Conservation (phyloP, 2,113 vertebrate genomes). For the Labeo catla region DNA sequence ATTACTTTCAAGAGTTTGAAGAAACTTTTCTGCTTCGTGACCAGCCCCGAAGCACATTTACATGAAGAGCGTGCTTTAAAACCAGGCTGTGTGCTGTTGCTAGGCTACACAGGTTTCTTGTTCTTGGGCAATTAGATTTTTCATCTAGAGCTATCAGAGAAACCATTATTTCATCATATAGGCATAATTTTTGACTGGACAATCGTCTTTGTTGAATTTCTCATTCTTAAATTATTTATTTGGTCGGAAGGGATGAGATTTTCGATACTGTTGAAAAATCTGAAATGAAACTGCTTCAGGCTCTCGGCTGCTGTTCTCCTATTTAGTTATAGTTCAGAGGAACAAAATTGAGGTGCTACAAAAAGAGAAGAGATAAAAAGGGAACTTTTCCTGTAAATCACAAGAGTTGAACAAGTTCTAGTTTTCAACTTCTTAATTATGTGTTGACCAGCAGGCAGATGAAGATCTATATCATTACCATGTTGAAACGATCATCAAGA, state of each 20-base stretch:
- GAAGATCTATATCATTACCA: background rate
- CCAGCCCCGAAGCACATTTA: slow-evolving; percentile 46
- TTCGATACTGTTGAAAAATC: slow-evolving; percentile 24
- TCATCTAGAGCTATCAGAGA: slow-evolving; percentile 59
- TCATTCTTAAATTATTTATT: slow-evolving; percentile 51
- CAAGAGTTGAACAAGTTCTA: background rate
- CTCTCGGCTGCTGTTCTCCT: background rate
- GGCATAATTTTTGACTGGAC: slow-evolving; percentile 44
- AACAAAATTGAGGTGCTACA: slow-evolving; percentile 14
- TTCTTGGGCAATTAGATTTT: slow-evolving; percentile 62
- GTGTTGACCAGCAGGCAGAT: background rate
- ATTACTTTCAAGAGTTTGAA: slow-evolving; percentile 51
- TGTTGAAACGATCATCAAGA: background rate
- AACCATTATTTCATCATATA: slow-evolving; percentile 54
- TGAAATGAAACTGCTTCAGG: background rate
- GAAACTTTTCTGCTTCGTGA: slow-evolving; percentile 39
- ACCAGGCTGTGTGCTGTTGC: slow-evolving; percentile 56
- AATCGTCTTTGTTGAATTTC: slow-evolving; percentile 41
- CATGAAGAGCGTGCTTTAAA: slow-evolving; percentile 44
- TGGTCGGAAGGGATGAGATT: slow-evolving; percentile 1
- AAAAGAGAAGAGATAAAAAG: background rate
- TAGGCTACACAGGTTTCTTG: slow-evolving; percentile 56
- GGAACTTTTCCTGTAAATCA: background rate
- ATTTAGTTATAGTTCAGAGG: slow-evolving; percentile 52
- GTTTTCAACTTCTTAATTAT: background rate